These are phyloP conservation scores for Acanthoscelides obtectus DNA, from an alignment of 2,888 invertebrate species.

Conservation along the genomic window DNA sequence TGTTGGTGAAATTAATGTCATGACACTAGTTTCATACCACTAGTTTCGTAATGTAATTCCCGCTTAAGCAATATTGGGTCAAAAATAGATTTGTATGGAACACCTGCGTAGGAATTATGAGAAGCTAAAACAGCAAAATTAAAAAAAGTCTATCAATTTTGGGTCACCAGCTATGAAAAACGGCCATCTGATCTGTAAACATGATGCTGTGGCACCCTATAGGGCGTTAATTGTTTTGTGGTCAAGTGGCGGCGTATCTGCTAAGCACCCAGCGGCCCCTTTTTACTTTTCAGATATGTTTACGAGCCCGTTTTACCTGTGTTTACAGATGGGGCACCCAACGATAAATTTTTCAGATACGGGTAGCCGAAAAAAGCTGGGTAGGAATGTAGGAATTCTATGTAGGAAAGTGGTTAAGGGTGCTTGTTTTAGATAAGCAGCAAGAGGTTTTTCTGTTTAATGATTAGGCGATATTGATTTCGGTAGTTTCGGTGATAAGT, in stretches of 20 bases:
- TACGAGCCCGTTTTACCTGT: slow-evolving; percentile 29
- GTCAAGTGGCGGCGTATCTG: slow-evolving; percentile 8
- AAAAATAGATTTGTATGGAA: too few relatives aligned
- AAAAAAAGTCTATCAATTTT: too few relatives aligned
- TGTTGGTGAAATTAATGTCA: too few relatives aligned
- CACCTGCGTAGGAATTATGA: too few relatives aligned
- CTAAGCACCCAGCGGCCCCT: slow-evolving; percentile 3
- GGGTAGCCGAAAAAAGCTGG: neutral
- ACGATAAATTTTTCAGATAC: neutral
- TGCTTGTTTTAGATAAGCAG: neutral
- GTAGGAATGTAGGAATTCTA: neutral
- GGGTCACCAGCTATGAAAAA: neutral
- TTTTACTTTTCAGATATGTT: slow-evolving; percentile 15
- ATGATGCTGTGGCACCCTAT: neutral
- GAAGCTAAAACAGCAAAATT: too few relatives aligned
- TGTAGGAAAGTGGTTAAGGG: neutral
- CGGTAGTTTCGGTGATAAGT: too few relatives aligned
- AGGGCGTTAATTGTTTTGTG: neutral
- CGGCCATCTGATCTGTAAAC: neutral
- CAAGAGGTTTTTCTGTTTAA: neutral
- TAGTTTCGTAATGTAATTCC: too few relatives aligned
- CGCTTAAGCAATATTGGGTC: too few relatives aligned
- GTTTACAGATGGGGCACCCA: slow-evolving; percentile 25
- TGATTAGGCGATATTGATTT: neutral
- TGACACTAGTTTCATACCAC: too few relatives aligned